Evolutionary conservation across 2,113 vertebrate genomes (phyloP).

Genomic region (Oryzias curvinotus): DNA sequence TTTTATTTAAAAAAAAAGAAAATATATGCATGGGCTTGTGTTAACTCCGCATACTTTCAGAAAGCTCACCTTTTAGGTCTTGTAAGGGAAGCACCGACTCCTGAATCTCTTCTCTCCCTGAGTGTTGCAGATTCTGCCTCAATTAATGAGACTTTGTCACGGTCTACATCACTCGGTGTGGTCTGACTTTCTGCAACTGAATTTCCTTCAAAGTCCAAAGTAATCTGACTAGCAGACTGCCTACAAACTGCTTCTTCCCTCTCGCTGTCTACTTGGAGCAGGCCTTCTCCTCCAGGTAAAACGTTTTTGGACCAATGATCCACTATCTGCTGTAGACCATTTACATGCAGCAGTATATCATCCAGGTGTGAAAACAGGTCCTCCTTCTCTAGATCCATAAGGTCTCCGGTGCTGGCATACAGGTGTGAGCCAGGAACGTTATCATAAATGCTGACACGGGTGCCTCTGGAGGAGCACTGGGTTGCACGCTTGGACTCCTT

Average conservation of each 20-base stretch:
- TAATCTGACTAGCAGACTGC: constrained; percentile 81
- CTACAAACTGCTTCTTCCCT: constrained; percentile 61
- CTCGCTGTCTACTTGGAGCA: constrained; percentile 51
- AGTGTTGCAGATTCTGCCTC: constrained; percentile 83
- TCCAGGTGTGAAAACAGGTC: constrained; percentile 90
- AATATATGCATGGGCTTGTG: neutral
- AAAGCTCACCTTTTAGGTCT: constrained; percentile 88
- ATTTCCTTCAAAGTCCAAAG: constrained; percentile 90
- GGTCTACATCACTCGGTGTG: constrained; percentile 84
- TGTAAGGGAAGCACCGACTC: constrained; percentile 93
- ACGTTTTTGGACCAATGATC: constrained; percentile 90
- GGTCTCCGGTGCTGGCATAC: constrained; percentile 94
- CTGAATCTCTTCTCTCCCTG: constrained; percentile 93
- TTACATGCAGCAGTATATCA: constrained; percentile 91
- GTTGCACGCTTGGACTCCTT: constrained; percentile 78
- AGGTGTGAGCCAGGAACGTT: constrained; percentile 94
- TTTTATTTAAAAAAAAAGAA: neutral
- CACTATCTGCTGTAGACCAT: constrained; percentile 89
- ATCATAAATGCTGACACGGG: constrained; percentile 84
- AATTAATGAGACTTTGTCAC: constrained; percentile 85
- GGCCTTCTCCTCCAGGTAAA: constrained; percentile 77
- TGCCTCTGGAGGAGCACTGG: constrained; percentile 85
- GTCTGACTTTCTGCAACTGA: constrained; percentile 87
- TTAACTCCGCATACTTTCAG: neutral
- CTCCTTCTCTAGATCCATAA: constrained; percentile 91